Conservation (phyloP, 1,140 invertebrate genomes). For the Drosophila novamexicana region DNA sequence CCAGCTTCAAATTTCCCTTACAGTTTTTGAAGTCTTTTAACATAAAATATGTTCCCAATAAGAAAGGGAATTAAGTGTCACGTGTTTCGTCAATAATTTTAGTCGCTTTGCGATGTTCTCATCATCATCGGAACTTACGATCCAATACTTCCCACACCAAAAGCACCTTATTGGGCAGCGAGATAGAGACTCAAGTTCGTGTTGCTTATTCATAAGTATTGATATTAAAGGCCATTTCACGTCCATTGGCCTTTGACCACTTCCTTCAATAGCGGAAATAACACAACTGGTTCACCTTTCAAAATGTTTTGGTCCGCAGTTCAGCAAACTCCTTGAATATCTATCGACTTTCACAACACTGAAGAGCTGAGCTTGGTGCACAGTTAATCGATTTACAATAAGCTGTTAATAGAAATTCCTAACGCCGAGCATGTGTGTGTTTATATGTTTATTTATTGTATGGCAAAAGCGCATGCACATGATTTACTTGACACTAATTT, state of each 20-base stretch:
- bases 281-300: slow-evolving; percentile 70
- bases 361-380: slow-evolving; percentile 4
- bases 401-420: slow-evolving; percentile 52
- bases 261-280: slow-evolving; percentile 71
- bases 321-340: not conserved
- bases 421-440: slow-evolving; percentile 25
- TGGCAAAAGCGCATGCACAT: slow-evolving; percentile 63
- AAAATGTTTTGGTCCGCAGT: not conserved
- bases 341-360: slow-evolving; percentile 19
- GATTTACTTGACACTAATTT: slow-evolving; percentile 83
- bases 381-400: slow-evolving; percentile 56
- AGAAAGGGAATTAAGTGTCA: too few relatives aligned
- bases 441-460: slow-evolving; percentile 20
- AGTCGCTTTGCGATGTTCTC: slow-evolving; percentile 3
- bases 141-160: slow-evolving; percentile 19
- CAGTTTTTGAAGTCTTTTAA: too few relatives aligned
- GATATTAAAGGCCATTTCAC: slow-evolving; percentile 50
- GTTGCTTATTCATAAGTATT: slow-evolving; percentile 13
- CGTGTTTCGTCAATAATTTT: not conserved
- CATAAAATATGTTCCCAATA: not conserved
- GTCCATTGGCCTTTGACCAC: slow-evolving; percentile 73
- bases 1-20: too few relatives aligned
- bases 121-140: not conserved
- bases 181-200: slow-evolving; percentile 20
- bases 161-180: slow-evolving; percentile 38